phyloP scores from a whole-genome alignment of 1,140 invertebrate species.

The Lordiphosa stackelbergi region DNA sequence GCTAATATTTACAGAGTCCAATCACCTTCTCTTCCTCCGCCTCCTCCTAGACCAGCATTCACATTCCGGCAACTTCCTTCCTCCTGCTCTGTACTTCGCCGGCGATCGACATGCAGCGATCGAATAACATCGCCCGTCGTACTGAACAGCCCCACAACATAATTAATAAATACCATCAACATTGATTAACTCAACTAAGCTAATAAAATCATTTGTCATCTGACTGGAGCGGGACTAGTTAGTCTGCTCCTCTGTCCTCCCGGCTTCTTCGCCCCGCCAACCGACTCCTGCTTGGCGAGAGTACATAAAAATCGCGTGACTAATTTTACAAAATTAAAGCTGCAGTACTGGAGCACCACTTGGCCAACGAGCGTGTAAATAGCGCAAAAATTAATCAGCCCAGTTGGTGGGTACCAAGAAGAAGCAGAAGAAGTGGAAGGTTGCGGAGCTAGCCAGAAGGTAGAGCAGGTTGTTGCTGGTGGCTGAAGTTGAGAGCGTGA shows the following conservation, averaged over 20 bases:
- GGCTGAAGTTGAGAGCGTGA: constrained; percentile 30
- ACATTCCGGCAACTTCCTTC: constrained; percentile 3
- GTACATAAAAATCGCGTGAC: constrained; percentile 75
- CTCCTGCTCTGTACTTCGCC: constrained; percentile 31
- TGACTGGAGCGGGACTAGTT: constrained; percentile 69
- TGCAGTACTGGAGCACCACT: constrained; percentile 39
- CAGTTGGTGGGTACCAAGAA: constrained; percentile 13
- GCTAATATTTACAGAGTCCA: constrained; percentile 54
- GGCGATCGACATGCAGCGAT: constrained; percentile 39
- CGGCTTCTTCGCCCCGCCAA: background rate
- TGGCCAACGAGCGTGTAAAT: constrained; percentile 71
- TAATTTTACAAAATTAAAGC: constrained; percentile 74
- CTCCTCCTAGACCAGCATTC: constrained; percentile 7
- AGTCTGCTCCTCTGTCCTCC: constrained; percentile 18
- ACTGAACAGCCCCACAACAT: constrained; percentile 51
- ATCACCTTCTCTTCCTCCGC: background rate
- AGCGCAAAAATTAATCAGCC: constrained; percentile 73
- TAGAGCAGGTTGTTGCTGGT: constrained; percentile 26
- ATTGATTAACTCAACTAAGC: constrained; percentile 76
- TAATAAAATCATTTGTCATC: constrained; percentile 76
- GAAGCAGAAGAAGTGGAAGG: constrained; percentile 4
- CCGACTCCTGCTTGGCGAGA: constrained; percentile 30
- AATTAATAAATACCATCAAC: constrained; percentile 76
- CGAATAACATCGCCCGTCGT: constrained; percentile 49
- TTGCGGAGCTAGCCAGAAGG: constrained; percentile 12